Conservation (phyloP, 2,113 vertebrate genomes). For the Oreochromis spilurus region DNA sequence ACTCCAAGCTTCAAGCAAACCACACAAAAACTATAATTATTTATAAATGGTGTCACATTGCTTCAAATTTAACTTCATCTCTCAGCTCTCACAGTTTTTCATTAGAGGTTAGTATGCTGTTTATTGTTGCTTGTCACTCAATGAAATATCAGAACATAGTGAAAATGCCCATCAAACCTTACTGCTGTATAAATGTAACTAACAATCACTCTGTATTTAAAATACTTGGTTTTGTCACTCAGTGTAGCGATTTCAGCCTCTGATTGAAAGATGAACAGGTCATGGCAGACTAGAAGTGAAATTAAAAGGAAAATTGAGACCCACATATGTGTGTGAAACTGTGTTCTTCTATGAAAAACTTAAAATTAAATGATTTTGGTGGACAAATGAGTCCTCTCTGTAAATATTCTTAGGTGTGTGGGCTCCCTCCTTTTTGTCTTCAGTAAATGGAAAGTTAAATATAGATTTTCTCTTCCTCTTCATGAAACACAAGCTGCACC, state of each 20-base stretch:
- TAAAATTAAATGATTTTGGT: not conserved
- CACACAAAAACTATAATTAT: not conserved
- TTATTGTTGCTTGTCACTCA: not conserved
- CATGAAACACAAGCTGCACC: constrained; percentile 12
- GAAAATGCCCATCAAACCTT: not conserved
- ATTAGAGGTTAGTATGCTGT: not conserved
- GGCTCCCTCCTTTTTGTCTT: constrained; percentile 19
- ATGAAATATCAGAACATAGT: not conserved
- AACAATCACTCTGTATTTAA: not conserved
- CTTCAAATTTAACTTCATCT: not conserved
- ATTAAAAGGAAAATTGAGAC: not conserved
- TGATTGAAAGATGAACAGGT: not conserved
- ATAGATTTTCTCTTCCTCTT: constrained; percentile 37
- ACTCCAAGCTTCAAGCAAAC: not conserved
- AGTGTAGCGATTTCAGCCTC: not conserved
- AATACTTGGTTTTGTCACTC: not conserved
- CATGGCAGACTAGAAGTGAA: not conserved
- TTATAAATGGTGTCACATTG: not conserved
- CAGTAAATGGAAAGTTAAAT: constrained; percentile 50
- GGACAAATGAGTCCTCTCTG: not conserved
- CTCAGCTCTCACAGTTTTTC: not conserved
- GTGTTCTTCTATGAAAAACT: not conserved
- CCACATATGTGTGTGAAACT: not conserved
- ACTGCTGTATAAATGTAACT: not conserved
- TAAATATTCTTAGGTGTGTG: constrained; percentile 3